Percentiles rank a stretch among this genome's conserved stretches.
Conservation (phyloP, 2,113 vertebrate genomes). For the Xyliphius kryptos region DNA sequence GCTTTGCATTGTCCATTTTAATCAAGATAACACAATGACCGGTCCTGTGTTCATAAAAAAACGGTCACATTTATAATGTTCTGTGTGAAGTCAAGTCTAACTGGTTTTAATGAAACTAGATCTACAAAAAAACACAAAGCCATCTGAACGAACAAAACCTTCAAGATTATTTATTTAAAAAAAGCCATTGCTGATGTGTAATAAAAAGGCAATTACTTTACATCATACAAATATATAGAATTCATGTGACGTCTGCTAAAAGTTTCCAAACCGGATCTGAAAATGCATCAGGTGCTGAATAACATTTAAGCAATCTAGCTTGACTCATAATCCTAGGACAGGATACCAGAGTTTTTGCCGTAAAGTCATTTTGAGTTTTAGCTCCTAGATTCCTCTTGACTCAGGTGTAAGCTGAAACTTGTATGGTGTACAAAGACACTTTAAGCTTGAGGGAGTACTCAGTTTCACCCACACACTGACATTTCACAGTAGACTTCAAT, state of each 20-base stretch:
- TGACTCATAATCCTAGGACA: not conserved
- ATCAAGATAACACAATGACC: slow-evolving; percentile 9
- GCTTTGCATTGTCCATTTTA: not conserved
- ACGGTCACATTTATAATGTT: not conserved
- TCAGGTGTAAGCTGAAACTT: not conserved
- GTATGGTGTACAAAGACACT: not conserved
- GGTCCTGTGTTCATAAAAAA: not conserved
- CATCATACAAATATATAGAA: too few species aligned
- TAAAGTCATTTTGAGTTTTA: not conserved
- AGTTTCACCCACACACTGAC: too few species aligned
- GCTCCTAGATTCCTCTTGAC: not conserved
- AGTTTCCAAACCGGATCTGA: not conserved
- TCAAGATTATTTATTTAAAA: not conserved
- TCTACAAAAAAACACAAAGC: not conserved
- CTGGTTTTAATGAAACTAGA: not conserved
- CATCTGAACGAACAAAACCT: too few species aligned
- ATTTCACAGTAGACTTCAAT: too few species aligned
- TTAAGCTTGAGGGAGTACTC: too few species aligned
- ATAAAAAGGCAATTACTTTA: not conserved
- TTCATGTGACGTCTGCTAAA: too few species aligned
- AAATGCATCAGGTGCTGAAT: not conserved
- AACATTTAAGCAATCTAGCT: not conserved
- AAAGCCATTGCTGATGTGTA: too few species aligned
- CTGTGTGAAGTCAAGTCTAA: not conserved
- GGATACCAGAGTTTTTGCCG: too few species aligned